Percentiles rank a stretch among this genome's conserved stretches.
Evolutionary conservation across 2,797 vertebrate genomes (phyloP).

Genomic region (Jordanella pulchra): DNA sequence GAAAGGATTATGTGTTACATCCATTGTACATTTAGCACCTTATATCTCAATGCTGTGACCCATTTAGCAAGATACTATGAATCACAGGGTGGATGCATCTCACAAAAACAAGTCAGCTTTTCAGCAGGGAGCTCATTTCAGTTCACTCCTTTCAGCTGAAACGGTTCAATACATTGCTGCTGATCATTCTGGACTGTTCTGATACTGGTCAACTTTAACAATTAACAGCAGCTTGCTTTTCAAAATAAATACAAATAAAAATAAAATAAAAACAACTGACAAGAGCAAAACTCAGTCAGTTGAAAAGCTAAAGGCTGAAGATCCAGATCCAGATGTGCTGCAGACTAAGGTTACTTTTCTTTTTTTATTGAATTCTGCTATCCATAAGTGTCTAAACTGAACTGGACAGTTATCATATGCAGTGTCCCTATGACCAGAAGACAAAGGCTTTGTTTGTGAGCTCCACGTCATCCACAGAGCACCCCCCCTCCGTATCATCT

Average conservation of each 20-base stretch:
- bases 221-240: not conserved
- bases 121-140: not conserved
- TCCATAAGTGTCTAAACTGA: slow-evolving; percentile 14
- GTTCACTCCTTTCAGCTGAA: slow-evolving; percentile 1
- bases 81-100: not conserved
- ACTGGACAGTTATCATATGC: slow-evolving; percentile 29
- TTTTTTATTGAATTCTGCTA: not conserved
- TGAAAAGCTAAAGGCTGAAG: not conserved
- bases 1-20: slow-evolving; percentile 63
- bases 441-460: slow-evolving; percentile 66
- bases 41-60: not conserved
- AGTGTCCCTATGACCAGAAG: slow-evolving; percentile 43
- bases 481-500: slow-evolving; percentile 39
- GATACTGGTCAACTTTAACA: not conserved
- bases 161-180: not conserved
- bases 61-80: not conserved
- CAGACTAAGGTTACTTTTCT: not conserved
- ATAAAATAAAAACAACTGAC: not conserved
- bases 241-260: too few relatives aligned
- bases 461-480: slow-evolving; percentile 35
- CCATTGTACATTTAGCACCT: not conserved
- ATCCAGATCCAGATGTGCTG: not conserved
- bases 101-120: not conserved
- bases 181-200: not conserved
- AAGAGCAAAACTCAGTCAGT: not conserved